phyloP scores from a whole-genome alignment of 1,140 invertebrate genomes.

The Octopus sinensis region DNA sequence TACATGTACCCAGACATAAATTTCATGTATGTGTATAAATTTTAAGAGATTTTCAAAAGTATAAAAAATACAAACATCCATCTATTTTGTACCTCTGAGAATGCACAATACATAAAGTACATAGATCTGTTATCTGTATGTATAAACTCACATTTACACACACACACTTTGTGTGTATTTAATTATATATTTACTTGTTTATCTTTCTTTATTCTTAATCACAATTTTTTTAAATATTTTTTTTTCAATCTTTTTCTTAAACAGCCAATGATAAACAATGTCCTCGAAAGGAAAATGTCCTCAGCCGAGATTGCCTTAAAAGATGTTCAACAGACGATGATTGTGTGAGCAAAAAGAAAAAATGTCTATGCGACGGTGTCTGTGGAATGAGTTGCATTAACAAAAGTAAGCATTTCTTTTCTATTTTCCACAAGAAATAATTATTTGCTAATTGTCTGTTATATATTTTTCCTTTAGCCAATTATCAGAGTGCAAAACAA shows the following conservation, averaged over 20 bases:
- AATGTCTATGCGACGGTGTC: constrained; percentile 91
- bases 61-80: background rate
- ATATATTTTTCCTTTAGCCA: background rate
- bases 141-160: background rate
- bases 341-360: constrained; percentile 93
- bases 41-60: background rate
- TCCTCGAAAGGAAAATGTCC: constrained; percentile 19
- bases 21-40: background rate
- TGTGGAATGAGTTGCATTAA: constrained; percentile 97
- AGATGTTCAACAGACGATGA: constrained; percentile 92
- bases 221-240: background rate
- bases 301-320: constrained; percentile 70
- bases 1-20: background rate
- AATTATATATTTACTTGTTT: background rate
- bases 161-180: background rate
- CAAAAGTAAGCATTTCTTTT: constrained; percentile 63
- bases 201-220: background rate
- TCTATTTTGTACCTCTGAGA: background rate
- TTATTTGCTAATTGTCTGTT: background rate
- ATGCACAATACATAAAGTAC: background rate
- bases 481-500: too few species aligned
- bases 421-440: background rate
- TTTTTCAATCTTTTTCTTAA: background rate
- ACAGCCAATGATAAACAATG: background rate
- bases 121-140: background rate